Base-by-base conservation (phyloP, 2,888 invertebrate genomes). In the Tetranychus piercei region DNA sequence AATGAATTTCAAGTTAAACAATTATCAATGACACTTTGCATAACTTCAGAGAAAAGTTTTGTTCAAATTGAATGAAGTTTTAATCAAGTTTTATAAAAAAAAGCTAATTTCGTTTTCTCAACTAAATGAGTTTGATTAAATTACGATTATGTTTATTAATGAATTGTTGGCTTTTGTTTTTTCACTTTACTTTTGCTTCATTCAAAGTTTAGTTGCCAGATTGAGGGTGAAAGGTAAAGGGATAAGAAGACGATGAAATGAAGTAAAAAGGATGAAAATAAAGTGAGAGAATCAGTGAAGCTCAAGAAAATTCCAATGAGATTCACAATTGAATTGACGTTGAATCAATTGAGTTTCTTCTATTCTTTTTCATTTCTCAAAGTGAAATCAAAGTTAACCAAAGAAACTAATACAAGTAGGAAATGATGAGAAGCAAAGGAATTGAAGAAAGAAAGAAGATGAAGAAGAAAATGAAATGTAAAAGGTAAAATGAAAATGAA, bases 221-320 rank as follows among this genome's bases (percentile, higher is more conserved):
- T 15, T 3, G 7, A 55, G 55, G 7, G 15, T 55, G 55, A 55
- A 55, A 55, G 55, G 55, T 55, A 55, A 55, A 15, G 15, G 55
- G 55, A 15, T 9, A 7, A 55, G 11, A 15, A 15, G 55, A 55
- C 9, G 15, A 15, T 55, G 1, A 9, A 55, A 15, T 55, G 11
- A 55, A 55, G 55, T 55, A 15, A 55, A 55, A 55, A 55, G 55
- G 55, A 55, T 55, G 15, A 55, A 15, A 55, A 15, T 9, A 55
- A 55, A 55, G 55, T 15, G 55, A 55, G 55, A 55, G 55, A 55
- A 55, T 55, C 55, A 55, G 9, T 55, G 55, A 55, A 55, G 55
- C 55, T 55, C 55, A 55, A 55, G 55, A 55, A 55, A 55, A 55
- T 55, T 55, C 55, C 55, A 55, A 55, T 55, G 55, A 55, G 55